Percentiles rank a stretch among this genome's conserved stretches.
Evolutionary conservation across 2,888 invertebrate species (phyloP).

Genomic region (Drosophila monieri): DNA sequence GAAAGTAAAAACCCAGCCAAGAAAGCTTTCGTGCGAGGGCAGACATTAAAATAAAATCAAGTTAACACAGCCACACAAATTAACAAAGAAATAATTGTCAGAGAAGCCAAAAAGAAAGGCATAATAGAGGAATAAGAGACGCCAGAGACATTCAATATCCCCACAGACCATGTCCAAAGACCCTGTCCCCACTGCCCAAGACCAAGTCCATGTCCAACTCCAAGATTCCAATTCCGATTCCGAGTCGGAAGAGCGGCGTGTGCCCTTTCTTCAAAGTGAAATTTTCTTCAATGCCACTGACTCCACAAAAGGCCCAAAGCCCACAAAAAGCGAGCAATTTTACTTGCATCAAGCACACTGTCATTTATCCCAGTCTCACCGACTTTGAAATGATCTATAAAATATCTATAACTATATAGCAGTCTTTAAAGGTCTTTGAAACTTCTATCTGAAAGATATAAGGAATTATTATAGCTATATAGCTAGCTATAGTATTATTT

Average conservation of each 20-base stretch:
- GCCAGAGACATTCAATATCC: conserved; percentile 3
- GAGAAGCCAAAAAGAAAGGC: conserved; percentile 35
- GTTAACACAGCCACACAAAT: conserved; percentile 48
- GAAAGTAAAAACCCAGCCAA: conserved; percentile 76
- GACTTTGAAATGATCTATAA: not conserved
- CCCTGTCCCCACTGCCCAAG: too few species aligned
- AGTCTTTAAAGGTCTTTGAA: too few species aligned
- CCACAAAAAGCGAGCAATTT: conserved; percentile 38
- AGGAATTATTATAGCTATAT: too few species aligned
- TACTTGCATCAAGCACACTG: conserved; percentile 20
- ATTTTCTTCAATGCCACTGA: conserved; percentile 66
- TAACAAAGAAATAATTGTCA: conserved; percentile 53
- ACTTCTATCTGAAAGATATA: too few species aligned
- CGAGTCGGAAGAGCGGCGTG: conserved; percentile 53
- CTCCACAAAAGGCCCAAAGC: conserved; percentile 52
- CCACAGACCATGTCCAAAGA: not conserved
- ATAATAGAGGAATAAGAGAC: conserved; percentile 28
- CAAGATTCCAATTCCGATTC: conserved; percentile 10
- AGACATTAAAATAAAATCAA: conserved; percentile 74
- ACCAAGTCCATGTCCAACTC: conserved; percentile 1
- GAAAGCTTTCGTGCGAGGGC: conserved; percentile 51
- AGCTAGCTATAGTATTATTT: too few species aligned
- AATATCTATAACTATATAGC: too few species aligned
- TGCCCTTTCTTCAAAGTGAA: conserved; percentile 72
- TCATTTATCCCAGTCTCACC: not conserved